phyloP scores from a whole-genome alignment of 2,888 invertebrate genomes.

The Erebia ligea region DNA sequence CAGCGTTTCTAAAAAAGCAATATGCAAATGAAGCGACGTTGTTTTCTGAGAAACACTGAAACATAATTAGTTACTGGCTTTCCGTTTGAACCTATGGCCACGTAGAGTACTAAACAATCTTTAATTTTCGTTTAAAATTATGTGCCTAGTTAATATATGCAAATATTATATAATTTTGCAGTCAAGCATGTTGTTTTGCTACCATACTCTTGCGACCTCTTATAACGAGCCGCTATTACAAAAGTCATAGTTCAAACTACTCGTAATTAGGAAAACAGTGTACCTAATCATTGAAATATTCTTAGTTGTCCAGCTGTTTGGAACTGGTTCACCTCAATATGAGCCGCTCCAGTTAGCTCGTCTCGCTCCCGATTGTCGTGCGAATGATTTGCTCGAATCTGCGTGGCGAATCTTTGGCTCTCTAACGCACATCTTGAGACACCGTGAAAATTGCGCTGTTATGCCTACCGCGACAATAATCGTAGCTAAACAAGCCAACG shows the following conservation, averaged over 20 bases:
- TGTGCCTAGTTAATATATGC: slow-evolving; percentile 1
- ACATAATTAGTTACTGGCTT: slow-evolving; percentile 13
- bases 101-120: too few relatives aligned
- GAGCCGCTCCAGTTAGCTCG: slow-evolving; percentile 74
- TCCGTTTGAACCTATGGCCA: too few relatives aligned
- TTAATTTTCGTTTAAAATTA: too few relatives aligned
- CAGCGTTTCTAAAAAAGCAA: slow-evolving; percentile 38
- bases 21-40: slow-evolving; percentile 36
- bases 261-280: slow-evolving; percentile 51
- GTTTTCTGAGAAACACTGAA: slow-evolving; percentile 17
- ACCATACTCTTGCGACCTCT: neutral
- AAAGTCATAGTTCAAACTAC: slow-evolving; percentile 45
- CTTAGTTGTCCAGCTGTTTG: slow-evolving; percentile 50
- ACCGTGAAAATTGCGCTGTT: slow-evolving; percentile 67
- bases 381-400: slow-evolving; percentile 67
- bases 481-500: slow-evolving; percentile 61
- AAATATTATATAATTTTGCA: slow-evolving; percentile 2
- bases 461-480: slow-evolving; percentile 63
- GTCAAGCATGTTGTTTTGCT: neutral
- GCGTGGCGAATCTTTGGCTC: slow-evolving; percentile 61
- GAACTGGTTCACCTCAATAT: slow-evolving; percentile 72
- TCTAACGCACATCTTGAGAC: slow-evolving; percentile 60
- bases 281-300: slow-evolving; percentile 56
- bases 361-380: slow-evolving; percentile 78
- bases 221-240: slow-evolving; percentile 3